phyloP scores from a whole-genome alignment of 2,888 invertebrate species.

The Noctua janthe region DNA sequence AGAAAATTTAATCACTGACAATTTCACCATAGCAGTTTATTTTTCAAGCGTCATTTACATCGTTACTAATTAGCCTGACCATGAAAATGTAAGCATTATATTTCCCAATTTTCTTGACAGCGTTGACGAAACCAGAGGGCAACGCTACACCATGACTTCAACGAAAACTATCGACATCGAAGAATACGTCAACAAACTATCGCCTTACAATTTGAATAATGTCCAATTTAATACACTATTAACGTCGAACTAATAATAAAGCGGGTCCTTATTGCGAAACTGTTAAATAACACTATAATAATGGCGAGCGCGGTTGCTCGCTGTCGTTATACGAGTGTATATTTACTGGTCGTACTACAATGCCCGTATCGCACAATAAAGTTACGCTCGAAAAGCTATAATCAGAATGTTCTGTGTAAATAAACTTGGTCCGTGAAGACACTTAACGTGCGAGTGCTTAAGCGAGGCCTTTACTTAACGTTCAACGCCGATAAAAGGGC shows the following conservation, averaged over 20 bases:
- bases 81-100: constrained; percentile 45
- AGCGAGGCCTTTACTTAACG: constrained; percentile 70
- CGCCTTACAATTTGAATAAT: constrained; percentile 55
- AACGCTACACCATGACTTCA: constrained; percentile 47
- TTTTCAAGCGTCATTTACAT: constrained; percentile 54
- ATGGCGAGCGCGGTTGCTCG: constrained; percentile 54
- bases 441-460: constrained; percentile 69
- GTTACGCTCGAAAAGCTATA: constrained; percentile 71
- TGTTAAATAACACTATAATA: constrained; percentile 65
- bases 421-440: constrained; percentile 72
- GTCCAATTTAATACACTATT: constrained; percentile 62
- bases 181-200: constrained; percentile 50
- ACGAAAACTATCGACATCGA: constrained; percentile 27
- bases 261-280: constrained; percentile 63
- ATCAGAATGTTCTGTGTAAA: constrained; percentile 73
- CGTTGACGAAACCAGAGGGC: constrained; percentile 54
- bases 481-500: constrained; percentile 72
- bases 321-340: constrained; percentile 68
- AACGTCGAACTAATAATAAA: constrained; percentile 66
- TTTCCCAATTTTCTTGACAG: constrained; percentile 61
- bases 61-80: constrained; percentile 44
- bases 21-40: constrained; percentile 58
- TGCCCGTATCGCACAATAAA: constrained; percentile 71
- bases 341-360: constrained; percentile 68
- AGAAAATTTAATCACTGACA: constrained; percentile 59